Conservation (phyloP, 2,797 vertebrate genomes). For the Netta rufina region DNA sequence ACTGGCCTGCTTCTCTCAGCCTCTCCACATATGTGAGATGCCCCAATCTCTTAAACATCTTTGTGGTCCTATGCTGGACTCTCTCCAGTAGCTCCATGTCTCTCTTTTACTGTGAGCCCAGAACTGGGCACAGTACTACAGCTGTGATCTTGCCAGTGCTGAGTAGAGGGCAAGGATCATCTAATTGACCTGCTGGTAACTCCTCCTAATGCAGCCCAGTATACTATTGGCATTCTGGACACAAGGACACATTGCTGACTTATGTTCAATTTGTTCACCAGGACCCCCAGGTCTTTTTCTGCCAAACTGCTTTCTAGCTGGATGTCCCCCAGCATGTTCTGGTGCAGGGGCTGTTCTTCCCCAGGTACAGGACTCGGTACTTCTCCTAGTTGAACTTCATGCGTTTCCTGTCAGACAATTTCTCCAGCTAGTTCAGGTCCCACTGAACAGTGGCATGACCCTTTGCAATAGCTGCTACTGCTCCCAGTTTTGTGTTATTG, state of each 20-base stretch:
- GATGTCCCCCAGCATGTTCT: not conserved
- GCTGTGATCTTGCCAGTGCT: not conserved
- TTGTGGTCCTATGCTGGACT: rapidly evolving
- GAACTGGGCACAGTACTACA: not conserved
- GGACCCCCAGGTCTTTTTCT: not conserved
- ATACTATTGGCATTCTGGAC: not conserved
- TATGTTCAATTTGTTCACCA: not conserved
- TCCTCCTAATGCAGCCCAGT: not conserved
- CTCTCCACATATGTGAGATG: not conserved
- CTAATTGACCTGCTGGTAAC: not conserved
- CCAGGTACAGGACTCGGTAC: not conserved
- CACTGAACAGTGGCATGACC: not conserved
- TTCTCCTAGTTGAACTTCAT: not conserved
- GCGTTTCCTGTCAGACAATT: not conserved
- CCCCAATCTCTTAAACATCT: not conserved
- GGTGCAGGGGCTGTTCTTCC: not conserved
- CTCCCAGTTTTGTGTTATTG: not conserved
- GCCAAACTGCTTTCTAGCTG: not conserved
- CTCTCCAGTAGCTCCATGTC: not conserved
- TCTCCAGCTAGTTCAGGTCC: not conserved
- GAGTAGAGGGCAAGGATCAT: not conserved
- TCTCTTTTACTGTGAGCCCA: not conserved
- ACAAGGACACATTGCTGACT: not conserved
- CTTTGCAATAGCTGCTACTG: not conserved
- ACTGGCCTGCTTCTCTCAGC: not conserved